These are phyloP conservation scores for Drosophila pallidifrons DNA, from an alignment of 1,140 invertebrate species.

Conservation along the genomic window DNA sequence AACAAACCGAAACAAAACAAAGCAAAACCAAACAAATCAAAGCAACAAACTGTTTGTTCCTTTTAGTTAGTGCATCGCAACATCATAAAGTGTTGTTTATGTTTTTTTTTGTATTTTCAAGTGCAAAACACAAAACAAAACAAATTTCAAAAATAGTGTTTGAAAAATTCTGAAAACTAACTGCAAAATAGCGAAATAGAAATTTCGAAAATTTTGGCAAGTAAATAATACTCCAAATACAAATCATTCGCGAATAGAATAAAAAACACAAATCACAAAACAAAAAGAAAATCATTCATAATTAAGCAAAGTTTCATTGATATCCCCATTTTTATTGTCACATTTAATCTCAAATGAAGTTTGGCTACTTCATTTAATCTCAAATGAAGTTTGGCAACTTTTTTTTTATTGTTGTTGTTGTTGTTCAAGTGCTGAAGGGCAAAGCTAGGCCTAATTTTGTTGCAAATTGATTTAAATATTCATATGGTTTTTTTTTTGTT, in stretches of 20 bases:
- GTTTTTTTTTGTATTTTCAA: slow-evolving; percentile 31
- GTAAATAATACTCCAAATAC: not conserved
- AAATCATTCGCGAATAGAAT: not conserved
- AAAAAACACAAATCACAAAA: too few relatives aligned
- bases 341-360: too few relatives aligned
- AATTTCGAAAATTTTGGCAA: slow-evolving; percentile 6
- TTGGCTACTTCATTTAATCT: too few relatives aligned
- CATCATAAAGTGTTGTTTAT: not conserved
- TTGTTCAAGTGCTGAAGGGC: too few relatives aligned
- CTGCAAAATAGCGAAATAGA: not conserved
- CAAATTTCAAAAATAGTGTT: not conserved
- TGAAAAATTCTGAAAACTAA: not conserved
- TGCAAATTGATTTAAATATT: not conserved
- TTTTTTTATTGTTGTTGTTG: too few relatives aligned
- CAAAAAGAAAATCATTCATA: too few relatives aligned
- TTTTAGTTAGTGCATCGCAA: slow-evolving; percentile 18
- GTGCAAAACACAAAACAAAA: slow-evolving; percentile 18
- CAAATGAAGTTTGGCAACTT: too few relatives aligned
- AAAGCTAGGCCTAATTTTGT: not conserved
- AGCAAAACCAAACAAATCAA: slow-evolving; percentile 6
- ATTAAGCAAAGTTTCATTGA: too few relatives aligned
- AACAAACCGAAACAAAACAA: slow-evolving; percentile 23
- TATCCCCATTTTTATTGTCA: too few relatives aligned
- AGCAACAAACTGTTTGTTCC: slow-evolving; percentile 5
- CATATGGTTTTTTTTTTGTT: not conserved